Base-by-base conservation (phyloP, 1,140 invertebrate genomes). In the Drosophila parvula region DNA sequence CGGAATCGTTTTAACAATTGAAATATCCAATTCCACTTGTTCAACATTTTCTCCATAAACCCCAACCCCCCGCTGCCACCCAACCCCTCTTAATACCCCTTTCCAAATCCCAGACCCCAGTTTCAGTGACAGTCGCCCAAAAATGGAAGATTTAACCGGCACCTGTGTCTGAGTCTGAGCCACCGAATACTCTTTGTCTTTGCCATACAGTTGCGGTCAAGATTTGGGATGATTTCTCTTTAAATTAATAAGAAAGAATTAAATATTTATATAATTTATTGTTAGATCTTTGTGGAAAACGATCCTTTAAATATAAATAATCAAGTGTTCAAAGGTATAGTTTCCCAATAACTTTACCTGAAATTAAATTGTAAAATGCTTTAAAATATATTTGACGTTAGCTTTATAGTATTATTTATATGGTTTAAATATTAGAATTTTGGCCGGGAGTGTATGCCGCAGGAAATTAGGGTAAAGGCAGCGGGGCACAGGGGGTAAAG, bases 1-100 rank as follows among this genome's bases (percentile, higher is more conserved):
- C 43, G 70, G 70, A 74, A 71, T 38, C 40, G 62, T 61, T 64
- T 69, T 60, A 67, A 77, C 80, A 79, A 84, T 84, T 73, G 71
- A 65, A 79, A 71, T 63, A 58, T 74, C 76, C 64, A 79, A 79
- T 40, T 63, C 58, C 69, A 70, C 55, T 74, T 80, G 58, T 55
- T 70, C 32, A 47, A 36, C 77, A 79, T 79, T 78, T 36, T 14
- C 63, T 38, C 14, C 61, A 51, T 16, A 40, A 40, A 10, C 16
- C 16, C 34, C 18, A 5, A 5, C 9, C 14, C 45, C 38, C 2
- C 51, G 8, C 10, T 7, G 9, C 18, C n/a, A 2, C 41, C 16
- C 27, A 5, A n/a, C n/a, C 47, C 32, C 30, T 22, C 9, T 14
- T 22, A 22, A 18, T 22, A 53, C 14, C 11, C 32, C 50, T 16